Percentiles rank a stretch among this genome's conserved stretches.
These are phyloP conservation scores for Kryptolebias marmoratus DNA, from an alignment of 2,113 vertebrate genomes.

Conservation along the genomic window DNA sequence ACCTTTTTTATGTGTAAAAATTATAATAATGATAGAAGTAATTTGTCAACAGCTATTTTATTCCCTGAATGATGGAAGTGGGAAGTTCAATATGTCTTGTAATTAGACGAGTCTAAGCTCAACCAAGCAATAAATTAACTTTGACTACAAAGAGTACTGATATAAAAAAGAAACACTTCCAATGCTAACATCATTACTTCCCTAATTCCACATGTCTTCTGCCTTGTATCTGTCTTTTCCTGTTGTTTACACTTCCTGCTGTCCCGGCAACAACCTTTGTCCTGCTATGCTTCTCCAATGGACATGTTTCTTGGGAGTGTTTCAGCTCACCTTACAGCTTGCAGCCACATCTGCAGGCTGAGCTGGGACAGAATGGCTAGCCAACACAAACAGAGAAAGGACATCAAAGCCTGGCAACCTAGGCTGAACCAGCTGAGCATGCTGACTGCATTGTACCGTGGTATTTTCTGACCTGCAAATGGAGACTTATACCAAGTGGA, in stretches of 20 bases:
- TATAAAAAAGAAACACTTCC: slow-evolving; percentile 13
- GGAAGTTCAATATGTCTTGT: not conserved
- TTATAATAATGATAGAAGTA: not conserved
- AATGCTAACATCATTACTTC: slow-evolving; percentile 2
- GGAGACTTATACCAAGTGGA: slow-evolving; percentile 36
- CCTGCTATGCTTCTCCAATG: slow-evolving; percentile 60
- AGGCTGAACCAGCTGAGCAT: slow-evolving; percentile 60
- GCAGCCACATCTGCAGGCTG: slow-evolving; percentile 73
- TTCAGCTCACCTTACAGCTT: slow-evolving; percentile 72
- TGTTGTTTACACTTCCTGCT: slow-evolving; percentile 20
- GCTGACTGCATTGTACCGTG: slow-evolving; percentile 52
- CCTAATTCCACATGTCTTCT: slow-evolving; percentile 28
- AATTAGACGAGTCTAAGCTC: not conserved
- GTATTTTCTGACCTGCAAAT: slow-evolving; percentile 58
- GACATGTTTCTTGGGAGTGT: slow-evolving; percentile 54
- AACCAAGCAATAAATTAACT: not conserved
- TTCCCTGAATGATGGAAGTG: not conserved
- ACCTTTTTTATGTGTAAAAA: not conserved
- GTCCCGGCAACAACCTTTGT: slow-evolving; percentile 38
- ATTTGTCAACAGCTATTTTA: not conserved
- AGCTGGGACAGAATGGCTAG: slow-evolving; percentile 52
- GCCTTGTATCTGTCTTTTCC: slow-evolving; percentile 26
- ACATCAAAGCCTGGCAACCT: slow-evolving; percentile 71
- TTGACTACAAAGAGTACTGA: slow-evolving; percentile 1
- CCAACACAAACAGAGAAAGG: slow-evolving; percentile 67